Evolutionary conservation across 2,888 invertebrate species (phyloP).

Genomic region (Nymphalis c-album): DNA sequence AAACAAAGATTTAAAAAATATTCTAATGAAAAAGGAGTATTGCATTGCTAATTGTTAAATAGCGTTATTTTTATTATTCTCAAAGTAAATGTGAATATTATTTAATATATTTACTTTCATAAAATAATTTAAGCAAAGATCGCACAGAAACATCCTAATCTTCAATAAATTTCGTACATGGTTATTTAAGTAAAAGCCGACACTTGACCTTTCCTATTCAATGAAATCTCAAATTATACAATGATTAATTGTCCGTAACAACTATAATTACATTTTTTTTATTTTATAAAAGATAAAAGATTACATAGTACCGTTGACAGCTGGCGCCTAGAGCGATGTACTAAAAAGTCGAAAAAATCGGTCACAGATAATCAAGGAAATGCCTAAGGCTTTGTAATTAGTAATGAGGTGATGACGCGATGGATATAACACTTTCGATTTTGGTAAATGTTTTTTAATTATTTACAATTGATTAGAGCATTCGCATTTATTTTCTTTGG

Average conservation of each 20-base stretch:
- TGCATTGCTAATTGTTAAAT: no score
- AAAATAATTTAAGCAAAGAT: neutral
- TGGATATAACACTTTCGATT: slow-evolving; percentile 26
- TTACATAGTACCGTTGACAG: slow-evolving; percentile 43
- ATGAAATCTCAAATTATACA: slow-evolving; percentile 62
- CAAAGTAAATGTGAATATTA: no score
- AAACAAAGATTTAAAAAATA: no score
- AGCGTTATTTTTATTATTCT: no score
- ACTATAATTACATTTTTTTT: slow-evolving; percentile 69
- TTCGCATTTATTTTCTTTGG: neutral
- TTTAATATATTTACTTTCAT: no score
- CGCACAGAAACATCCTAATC: neutral
- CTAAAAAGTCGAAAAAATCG: slow-evolving; percentile 51
- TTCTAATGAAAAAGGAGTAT: no score
- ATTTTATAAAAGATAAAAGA: slow-evolving; percentile 52
- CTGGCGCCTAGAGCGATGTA: slow-evolving; percentile 53
- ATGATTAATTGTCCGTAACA: slow-evolving; percentile 63
- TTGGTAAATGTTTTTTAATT: slow-evolving; percentile 1
- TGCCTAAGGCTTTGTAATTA: slow-evolving; percentile 35
- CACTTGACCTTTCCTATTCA: slow-evolving; percentile 41
- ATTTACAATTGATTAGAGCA: neutral
- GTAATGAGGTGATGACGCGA: slow-evolving; percentile 24
- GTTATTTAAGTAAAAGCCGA: neutral
- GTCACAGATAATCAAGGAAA: slow-evolving; percentile 43
- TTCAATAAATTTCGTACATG: neutral